phyloP scores from a whole-genome alignment of 2,888 invertebrate genomes.

The Pristionchus mayeri region DNA sequence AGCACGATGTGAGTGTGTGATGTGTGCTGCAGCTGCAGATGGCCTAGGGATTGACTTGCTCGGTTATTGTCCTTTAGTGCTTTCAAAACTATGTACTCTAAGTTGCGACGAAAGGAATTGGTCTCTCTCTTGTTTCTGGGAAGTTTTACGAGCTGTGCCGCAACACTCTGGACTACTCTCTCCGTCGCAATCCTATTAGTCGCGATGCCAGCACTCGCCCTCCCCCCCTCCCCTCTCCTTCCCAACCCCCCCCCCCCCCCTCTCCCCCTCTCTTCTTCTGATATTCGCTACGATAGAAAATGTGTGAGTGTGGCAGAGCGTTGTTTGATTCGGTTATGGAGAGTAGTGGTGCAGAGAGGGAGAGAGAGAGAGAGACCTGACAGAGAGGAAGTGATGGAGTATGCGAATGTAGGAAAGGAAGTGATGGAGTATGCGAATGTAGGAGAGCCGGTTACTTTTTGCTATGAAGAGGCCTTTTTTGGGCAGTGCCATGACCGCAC shows the following conservation, averaged over 20 bases:
- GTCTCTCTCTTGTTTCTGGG: not conserved
- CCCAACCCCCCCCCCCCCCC: not conserved
- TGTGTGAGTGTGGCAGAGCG: not conserved
- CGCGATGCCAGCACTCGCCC: too few species aligned
- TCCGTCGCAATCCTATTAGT: too few species aligned
- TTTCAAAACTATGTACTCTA: too few species aligned
- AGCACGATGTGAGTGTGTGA: slow-evolving; percentile 35
- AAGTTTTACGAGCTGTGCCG: too few species aligned
- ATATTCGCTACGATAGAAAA: not conserved
- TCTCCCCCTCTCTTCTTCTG: not conserved
- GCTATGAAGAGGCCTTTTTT: not conserved
- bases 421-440: not conserved
- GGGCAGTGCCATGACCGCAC: not conserved
- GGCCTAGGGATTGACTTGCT: too few species aligned
- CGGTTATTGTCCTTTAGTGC: too few species aligned
- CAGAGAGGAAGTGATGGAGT: not conserved
- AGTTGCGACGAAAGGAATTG: too few species aligned
- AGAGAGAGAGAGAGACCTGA: too few species aligned
- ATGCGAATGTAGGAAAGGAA: too few species aligned
- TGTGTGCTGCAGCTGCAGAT: too few species aligned
- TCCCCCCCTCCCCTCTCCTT: not conserved
- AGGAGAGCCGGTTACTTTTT: not conserved
- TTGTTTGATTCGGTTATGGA: not conserved
- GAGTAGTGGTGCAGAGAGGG: too few species aligned
- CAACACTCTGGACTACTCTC: too few species aligned